phyloP scores from a whole-genome alignment of 2,113 vertebrate genomes.

The Calypte anna region DNA sequence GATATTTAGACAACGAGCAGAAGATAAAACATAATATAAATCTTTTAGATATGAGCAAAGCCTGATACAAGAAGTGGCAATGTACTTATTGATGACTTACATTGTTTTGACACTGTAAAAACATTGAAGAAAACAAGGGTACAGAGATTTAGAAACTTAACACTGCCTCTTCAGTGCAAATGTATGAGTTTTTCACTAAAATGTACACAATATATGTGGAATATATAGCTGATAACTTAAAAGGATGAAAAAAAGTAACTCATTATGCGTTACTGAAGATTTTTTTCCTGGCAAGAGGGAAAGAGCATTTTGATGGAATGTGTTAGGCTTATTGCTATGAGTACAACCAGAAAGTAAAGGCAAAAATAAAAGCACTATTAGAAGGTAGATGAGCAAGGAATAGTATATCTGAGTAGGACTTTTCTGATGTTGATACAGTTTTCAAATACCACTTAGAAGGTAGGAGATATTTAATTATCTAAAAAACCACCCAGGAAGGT shows the following conservation, averaged over 20 bases:
- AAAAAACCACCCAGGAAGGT: not conserved
- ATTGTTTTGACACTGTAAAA: not conserved
- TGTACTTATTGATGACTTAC: slow-evolving; percentile 5
- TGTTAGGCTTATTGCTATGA: not conserved
- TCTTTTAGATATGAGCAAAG: not conserved
- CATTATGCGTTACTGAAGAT: not conserved
- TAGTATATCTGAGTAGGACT: not conserved
- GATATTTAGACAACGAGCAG: not conserved
- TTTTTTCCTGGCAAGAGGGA: not conserved
- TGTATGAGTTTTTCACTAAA: not conserved
- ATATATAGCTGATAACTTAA: not conserved
- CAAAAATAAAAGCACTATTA: not conserved
- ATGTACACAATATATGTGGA: not conserved
- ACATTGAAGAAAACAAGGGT: not conserved
- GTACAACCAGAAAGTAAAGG: not conserved
- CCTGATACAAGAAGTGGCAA: not conserved
- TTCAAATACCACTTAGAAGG: not conserved
- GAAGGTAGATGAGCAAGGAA: not conserved
- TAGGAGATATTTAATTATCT: not conserved
- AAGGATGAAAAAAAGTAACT: not conserved
- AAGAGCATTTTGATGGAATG: not conserved
- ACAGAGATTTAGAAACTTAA: not conserved
- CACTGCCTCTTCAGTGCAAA: not conserved
- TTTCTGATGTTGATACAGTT: not conserved
- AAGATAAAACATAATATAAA: not conserved